A percentile compares a stretch with the other conserved stretches of the same genome.
phyloP scores from a whole-genome alignment of 2,797 vertebrate genomes.

The Micropoecilia bifurca region DNA sequence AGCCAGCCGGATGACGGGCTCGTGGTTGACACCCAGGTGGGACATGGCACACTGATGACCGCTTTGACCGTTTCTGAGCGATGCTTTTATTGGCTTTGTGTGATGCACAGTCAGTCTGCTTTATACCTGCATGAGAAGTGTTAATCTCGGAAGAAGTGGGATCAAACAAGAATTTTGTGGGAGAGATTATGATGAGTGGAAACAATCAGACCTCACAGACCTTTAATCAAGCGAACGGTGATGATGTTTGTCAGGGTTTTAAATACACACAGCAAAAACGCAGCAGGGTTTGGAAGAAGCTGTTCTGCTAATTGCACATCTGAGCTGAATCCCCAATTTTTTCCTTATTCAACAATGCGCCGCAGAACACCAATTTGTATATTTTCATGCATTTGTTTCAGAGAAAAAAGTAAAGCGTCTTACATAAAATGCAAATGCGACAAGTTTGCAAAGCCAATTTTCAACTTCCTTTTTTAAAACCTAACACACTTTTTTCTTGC shows the following conservation, averaged over 20 bases:
- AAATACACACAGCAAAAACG: constrained; percentile 1
- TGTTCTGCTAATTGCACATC: constrained; percentile 3
- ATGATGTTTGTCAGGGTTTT: not conserved
- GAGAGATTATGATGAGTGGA: not conserved
- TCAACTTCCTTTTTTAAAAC: not conserved
- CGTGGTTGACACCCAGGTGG: constrained; percentile 66
- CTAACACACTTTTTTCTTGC: not conserved
- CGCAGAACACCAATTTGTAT: not conserved
- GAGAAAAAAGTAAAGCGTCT: not conserved
- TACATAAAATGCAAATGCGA: not conserved
- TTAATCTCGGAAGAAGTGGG: not conserved
- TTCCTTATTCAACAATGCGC: constrained; percentile 1
- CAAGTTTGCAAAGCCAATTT: not conserved
- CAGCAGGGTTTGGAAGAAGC: constrained; percentile 17
- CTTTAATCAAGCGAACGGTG: constrained; percentile 7
- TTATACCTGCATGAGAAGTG: constrained; percentile 53
- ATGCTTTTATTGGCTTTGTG: constrained; percentile 5
- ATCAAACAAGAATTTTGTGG: constrained; percentile 3
- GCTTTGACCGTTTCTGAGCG: constrained; percentile 31
- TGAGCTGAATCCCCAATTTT: constrained; percentile 5
- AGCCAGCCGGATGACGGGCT: constrained; percentile 21
- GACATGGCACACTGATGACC: constrained; percentile 64
- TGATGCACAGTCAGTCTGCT: constrained; percentile 40
- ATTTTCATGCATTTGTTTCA: not conserved
- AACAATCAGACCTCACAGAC: not conserved